These are phyloP conservation scores for Gambelia wislizenii DNA, from an alignment of 2,797 vertebrate genomes.

Conservation along the genomic window DNA sequence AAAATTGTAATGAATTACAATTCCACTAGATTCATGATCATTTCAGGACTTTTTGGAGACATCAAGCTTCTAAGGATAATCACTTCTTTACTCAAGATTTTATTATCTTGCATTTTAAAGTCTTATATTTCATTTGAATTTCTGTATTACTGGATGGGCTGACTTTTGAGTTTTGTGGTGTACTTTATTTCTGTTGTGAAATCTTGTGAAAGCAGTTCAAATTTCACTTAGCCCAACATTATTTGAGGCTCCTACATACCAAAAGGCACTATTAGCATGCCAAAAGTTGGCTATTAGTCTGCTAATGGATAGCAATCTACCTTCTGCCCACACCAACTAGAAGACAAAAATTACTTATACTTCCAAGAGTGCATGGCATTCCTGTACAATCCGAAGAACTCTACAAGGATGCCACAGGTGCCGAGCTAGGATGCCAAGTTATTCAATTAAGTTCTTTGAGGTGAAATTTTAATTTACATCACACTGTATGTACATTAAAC, in stretches of 20 bases:
- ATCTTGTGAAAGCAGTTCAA: neutral
- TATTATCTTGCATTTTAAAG: neutral
- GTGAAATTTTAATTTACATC: neutral
- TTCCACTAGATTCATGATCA: no score
- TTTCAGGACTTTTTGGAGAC: neutral
- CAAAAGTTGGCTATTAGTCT: neutral
- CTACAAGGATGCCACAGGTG: neutral
- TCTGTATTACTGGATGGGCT: no score
- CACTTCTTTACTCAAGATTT: neutral
- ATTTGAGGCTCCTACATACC: neutral
- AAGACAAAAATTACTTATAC: neutral
- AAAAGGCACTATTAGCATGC: neutral
- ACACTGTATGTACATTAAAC: neutral
- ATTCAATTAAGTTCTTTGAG: neutral
- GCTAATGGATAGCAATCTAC: neutral
- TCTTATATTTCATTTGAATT: slow-evolving; percentile 18
- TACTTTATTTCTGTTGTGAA: neutral
- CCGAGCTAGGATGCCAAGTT: neutral
- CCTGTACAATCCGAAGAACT: neutral
- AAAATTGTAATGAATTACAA: neutral
- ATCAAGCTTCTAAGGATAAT: neutral
- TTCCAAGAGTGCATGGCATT: neutral
- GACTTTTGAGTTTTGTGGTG: neutral
- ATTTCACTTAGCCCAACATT: neutral
- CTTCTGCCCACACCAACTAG: neutral